Evolutionary conservation across 2,113 vertebrate species (phyloP), one percentile per base, ranked within the genome.

Genomic region (Leptodactylus fuscus): DNA sequence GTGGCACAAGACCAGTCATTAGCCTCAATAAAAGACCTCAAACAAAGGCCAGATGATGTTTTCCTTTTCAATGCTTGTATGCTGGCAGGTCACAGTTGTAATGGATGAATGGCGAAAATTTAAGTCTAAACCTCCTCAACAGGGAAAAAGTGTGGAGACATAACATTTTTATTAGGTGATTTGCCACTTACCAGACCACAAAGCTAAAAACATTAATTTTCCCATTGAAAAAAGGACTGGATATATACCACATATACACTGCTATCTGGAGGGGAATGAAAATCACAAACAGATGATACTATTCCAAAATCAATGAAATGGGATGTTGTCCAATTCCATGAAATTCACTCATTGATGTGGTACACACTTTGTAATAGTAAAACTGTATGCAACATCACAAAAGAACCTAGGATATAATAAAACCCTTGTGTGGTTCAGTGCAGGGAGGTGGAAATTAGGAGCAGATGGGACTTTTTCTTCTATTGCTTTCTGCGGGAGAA

Each of bases 1-100:
- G 91, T 90, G 87, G 92, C 95, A 95, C 94, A 94, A 95, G 94
- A 93, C 92, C 91, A 91, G 93, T 93, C 94, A 96, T 94, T 95
- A 96, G 93, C 94, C 94, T 93, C 90, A 92, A 92, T 93, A 93
- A 93, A 94, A 94, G 94, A 91, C 92, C 92, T 94, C 93, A 93
- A 94, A 95, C 93, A 95, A 95, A 95, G 91, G 91, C 93, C 76
- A 88, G 92, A 93, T 93, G 92, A 90, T 79, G 88, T 92, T 94
- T 94, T 86, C 77, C 77, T 93, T 94, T 91, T 92, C 90, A 88
- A 87, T 87, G 87, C 89, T 91, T 24, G 78, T 70, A 88, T 70
- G 65, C 84, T 73, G 24, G 84, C 84, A 81, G 84, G 76, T 86
- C 84, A 81, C 84, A 71, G 84, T 86, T 65, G 62, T 86, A 86